Percentiles rank a stretch among this genome's conserved stretches.
These are phyloP conservation scores for Chaetophractus vellerosus DNA, from an alignment of 2,797 vertebrate species.

Conservation along the genomic window DNA sequence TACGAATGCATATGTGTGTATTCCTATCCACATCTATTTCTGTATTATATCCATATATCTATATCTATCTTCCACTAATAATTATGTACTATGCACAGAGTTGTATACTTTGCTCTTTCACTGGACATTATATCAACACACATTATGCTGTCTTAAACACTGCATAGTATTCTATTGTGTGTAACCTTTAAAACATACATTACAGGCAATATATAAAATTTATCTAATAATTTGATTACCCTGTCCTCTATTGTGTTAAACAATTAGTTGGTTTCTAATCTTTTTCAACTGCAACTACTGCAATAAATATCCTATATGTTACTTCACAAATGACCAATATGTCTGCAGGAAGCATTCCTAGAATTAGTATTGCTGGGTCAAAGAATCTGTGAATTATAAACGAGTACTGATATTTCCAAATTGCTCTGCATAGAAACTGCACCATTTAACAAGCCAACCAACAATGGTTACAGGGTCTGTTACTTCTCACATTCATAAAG, in stretches of 20 bases:
- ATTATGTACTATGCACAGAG: not conserved
- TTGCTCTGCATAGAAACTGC: not conserved
- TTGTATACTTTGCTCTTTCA: not conserved
- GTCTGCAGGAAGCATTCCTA: not conserved
- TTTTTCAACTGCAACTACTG: conserved; percentile 5
- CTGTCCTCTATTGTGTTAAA: not conserved
- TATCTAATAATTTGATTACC: not conserved
- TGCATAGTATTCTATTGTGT: not conserved
- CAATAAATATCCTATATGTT: not conserved
- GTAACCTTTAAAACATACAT: not conserved
- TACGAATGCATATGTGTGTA: not conserved
- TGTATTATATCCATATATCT: not conserved
- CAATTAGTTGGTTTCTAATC: conserved; percentile 18
- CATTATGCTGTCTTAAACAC: not conserved
- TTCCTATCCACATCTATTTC: not conserved
- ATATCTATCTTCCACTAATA: conserved; percentile 6
- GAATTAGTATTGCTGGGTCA: conserved; percentile 44
- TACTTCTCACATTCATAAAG: not conserved
- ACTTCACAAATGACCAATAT: not conserved
- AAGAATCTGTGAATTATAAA: conserved; percentile 53
- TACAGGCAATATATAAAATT: not conserved
- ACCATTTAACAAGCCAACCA: not conserved
- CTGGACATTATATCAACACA: not conserved
- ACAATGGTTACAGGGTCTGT: not conserved
- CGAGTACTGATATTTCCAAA: conserved; percentile 41